Conservation (phyloP, 1,140 invertebrate species). For the Tetramorium parvispinum region DNA sequence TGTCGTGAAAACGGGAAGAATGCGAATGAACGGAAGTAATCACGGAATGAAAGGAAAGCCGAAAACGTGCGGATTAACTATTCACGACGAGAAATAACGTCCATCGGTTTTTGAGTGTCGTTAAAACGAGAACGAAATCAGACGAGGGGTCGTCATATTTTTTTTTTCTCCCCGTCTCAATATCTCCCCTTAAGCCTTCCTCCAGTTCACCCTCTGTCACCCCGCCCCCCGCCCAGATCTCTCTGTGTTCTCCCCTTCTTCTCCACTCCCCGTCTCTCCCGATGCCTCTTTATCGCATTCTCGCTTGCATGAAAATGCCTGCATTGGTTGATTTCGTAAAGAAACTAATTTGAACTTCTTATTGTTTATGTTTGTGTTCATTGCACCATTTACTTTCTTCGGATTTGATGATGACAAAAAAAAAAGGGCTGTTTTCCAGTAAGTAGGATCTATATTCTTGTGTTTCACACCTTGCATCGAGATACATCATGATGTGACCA, state of each 20-base stretch:
- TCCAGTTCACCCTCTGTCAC: not conserved
- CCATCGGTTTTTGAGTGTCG: slow-evolving; percentile 88
- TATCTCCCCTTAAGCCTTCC: not conserved
- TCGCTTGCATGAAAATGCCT: slow-evolving; percentile 85
- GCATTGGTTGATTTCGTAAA: slow-evolving; percentile 84
- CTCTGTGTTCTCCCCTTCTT: slow-evolving; percentile 30
- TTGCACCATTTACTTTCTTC: slow-evolving; percentile 91
- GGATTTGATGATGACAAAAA: slow-evolving; percentile 88
- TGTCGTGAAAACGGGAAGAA: slow-evolving; percentile 77
- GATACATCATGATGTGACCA: slow-evolving; percentile 69
- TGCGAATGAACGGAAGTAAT: slow-evolving; percentile 46
- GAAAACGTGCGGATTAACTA: slow-evolving; percentile 57
- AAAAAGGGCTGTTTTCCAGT: slow-evolving; percentile 92
- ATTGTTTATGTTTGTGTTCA: slow-evolving; percentile 90
- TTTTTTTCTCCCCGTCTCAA: slow-evolving; percentile 63
- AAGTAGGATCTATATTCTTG: slow-evolving; percentile 88
- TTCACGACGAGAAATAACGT: slow-evolving; percentile 81
- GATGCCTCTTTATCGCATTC: slow-evolving; percentile 80
- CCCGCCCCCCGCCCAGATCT: not conserved
- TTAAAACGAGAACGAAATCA: slow-evolving; percentile 80
- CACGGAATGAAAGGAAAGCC: slow-evolving; percentile 52
- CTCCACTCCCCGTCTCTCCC: slow-evolving; percentile 41
- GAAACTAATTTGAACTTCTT: slow-evolving; percentile 87
- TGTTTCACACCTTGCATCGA: slow-evolving; percentile 76
- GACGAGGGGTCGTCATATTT: slow-evolving; percentile 82